phyloP scores from a whole-genome alignment of 2,797 vertebrate species.

The Lindbergichthys nudifrons region DNA sequence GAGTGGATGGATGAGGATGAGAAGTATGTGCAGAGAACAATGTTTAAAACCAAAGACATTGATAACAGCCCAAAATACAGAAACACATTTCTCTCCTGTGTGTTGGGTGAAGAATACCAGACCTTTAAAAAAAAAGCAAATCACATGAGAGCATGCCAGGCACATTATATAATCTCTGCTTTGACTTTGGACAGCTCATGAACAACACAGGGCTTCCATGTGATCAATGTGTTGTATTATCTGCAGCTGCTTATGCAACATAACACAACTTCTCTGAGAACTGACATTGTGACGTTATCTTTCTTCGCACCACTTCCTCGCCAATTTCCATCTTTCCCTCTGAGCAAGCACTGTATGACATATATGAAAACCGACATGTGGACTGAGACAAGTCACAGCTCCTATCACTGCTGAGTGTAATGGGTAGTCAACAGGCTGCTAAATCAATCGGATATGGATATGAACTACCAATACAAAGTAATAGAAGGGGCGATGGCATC shows the following conservation, averaged over 20 bases:
- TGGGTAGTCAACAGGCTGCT: conserved; percentile 19
- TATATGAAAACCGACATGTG: conserved; percentile 28
- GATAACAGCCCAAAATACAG: background rate
- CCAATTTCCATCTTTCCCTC: conserved; percentile 11
- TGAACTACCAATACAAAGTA: conserved; percentile 19
- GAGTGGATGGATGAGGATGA: no score
- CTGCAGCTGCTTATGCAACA: background rate
- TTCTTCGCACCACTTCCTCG: background rate
- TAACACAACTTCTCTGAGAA: background rate
- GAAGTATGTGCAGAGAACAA: conserved; percentile 16
- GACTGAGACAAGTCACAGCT: conserved; percentile 32
- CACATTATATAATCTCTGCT: conserved; percentile 40
- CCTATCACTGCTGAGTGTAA: conserved; percentile 23
- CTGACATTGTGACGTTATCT: conserved; percentile 1
- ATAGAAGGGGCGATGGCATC: background rate
- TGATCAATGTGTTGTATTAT: conserved; percentile 35
- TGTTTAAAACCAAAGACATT: background rate
- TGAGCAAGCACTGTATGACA: background rate
- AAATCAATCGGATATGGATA: conserved; percentile 42
- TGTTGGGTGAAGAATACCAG: conserved; percentile 8
- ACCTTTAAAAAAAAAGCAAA: conserved; percentile 21
- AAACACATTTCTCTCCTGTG: conserved; percentile 7
- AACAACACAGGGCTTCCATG: conserved; percentile 36
- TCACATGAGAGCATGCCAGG: conserved; percentile 28
- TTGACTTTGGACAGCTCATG: conserved; percentile 41